These are phyloP conservation scores for Pycnonotus jocosus DNA, from an alignment of 2,113 vertebrate species.

Conservation along the genomic window DNA sequence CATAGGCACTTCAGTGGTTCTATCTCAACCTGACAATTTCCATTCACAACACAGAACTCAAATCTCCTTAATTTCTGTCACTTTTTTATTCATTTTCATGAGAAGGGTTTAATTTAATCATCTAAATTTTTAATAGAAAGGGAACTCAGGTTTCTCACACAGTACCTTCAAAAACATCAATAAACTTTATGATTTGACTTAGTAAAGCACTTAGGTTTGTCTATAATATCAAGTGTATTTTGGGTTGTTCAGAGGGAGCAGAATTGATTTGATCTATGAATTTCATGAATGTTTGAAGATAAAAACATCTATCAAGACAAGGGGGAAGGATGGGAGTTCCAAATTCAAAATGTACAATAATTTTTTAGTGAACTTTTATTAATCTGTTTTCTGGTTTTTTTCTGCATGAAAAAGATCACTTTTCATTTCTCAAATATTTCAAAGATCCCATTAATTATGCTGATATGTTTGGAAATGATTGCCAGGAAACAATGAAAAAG, in stretches of 20 bases:
- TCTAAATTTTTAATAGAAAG: neutral
- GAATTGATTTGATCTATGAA: neutral
- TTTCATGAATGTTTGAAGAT: neutral
- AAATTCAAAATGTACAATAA: neutral
- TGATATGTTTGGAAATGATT: neutral
- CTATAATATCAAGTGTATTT: neutral
- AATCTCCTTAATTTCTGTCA: neutral
- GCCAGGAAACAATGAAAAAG: neutral
- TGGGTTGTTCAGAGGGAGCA: neutral
- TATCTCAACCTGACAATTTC: neutral
- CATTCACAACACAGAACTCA: neutral
- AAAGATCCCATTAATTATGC: neutral
- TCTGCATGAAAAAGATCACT: neutral
- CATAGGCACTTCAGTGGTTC: neutral
- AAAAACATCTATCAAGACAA: neutral
- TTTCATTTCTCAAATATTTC: neutral
- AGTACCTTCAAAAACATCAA: neutral
- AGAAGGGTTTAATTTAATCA: neutral
- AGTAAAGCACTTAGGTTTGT: neutral
- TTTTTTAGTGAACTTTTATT: neutral
- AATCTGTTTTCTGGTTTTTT: neutral
- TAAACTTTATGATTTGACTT: neutral
- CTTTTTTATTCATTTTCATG: neutral
- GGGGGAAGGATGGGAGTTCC: neutral
- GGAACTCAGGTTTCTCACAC: fast-evolving